Conservation (phyloP, 2,888 invertebrate genomes). For the Nycteola revayana region DNA sequence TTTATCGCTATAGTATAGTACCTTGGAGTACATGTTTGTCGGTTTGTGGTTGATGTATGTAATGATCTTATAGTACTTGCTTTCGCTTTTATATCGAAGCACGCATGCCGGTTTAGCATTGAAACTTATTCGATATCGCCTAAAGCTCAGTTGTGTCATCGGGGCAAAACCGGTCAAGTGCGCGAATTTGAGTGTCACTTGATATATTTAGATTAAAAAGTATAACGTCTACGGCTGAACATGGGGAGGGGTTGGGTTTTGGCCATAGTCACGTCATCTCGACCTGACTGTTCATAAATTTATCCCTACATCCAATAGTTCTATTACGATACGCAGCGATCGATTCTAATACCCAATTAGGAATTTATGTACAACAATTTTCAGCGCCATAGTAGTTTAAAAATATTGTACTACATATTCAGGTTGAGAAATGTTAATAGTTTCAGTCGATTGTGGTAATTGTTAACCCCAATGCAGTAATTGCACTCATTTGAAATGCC, state of each 20-base stretch:
- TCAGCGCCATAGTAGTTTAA: neutral
- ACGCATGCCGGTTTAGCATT: conserved; percentile 54
- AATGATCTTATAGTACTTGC: conserved; percentile 59
- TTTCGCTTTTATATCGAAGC: conserved; percentile 67
- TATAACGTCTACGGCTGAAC: too few species aligned
- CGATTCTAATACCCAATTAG: too few species aligned
- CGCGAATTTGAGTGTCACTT: too few species aligned
- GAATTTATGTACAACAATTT: too few species aligned
- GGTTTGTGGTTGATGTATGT: conserved; percentile 52
- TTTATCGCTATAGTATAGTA: conserved; percentile 31
- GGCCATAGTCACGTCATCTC: too few species aligned
- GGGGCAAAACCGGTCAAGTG: too few species aligned
- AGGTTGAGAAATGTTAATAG: conserved; percentile 17
- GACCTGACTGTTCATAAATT: too few species aligned
- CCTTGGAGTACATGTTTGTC: conserved; percentile 74
- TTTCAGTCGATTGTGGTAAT: conserved; percentile 38
- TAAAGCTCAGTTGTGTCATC: conserved; percentile 2
- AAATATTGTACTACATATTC: conserved; percentile 1
- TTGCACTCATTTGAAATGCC: conserved; percentile 62
- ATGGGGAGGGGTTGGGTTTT: too few species aligned
- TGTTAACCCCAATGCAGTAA: conserved; percentile 51
- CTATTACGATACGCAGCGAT: too few species aligned
- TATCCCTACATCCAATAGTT: too few species aligned
- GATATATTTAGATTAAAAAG: too few species aligned
- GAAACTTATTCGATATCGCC: conserved; percentile 34